phyloP scores from a whole-genome alignment of 2,113 vertebrate species.

The Thamnaconus septentrionalis region DNA sequence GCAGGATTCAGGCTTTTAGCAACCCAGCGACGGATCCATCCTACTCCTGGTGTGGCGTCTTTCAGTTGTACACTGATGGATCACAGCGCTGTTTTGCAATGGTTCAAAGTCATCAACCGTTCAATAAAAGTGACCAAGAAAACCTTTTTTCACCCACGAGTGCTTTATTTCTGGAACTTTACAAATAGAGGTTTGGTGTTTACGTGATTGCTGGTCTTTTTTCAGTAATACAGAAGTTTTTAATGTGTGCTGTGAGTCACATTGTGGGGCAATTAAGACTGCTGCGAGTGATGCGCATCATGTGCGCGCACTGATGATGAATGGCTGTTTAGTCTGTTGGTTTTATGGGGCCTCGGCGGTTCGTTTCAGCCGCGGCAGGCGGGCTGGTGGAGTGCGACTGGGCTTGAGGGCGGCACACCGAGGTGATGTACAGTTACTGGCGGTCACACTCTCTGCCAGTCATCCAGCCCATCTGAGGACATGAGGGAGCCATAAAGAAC shows the following conservation, averaged over 20 bases:
- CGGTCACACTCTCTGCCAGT: slow-evolving; percentile 68
- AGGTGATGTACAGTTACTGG: slow-evolving; percentile 69
- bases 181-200: slow-evolving; percentile 61
- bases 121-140: slow-evolving; percentile 73
- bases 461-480: slow-evolving; percentile 65
- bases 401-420: slow-evolving; percentile 36
- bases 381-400: slow-evolving; percentile 33
- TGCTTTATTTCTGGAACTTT: slow-evolving; percentile 73
- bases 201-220: slow-evolving; percentile 60
- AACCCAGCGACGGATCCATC: slow-evolving; percentile 32
- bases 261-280: slow-evolving; percentile 61
- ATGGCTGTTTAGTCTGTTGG: slow-evolving; percentile 78
- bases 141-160: slow-evolving; percentile 60
- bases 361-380: slow-evolving; percentile 55
- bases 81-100: slow-evolving; percentile 56
- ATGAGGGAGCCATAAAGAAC: slow-evolving; percentile 71
- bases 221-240: slow-evolving; percentile 74
- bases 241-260: slow-evolving; percentile 75
- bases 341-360: slow-evolving; percentile 73
- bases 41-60: slow-evolving; percentile 32
- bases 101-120: slow-evolving; percentile 64
- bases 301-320: slow-evolving; percentile 70
- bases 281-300: slow-evolving; percentile 54
- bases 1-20: slow-evolving; percentile 63
- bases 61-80: slow-evolving; percentile 40